Conservation (phyloP, 2,113 vertebrate genomes). For the Xiphophorus hellerii region DNA sequence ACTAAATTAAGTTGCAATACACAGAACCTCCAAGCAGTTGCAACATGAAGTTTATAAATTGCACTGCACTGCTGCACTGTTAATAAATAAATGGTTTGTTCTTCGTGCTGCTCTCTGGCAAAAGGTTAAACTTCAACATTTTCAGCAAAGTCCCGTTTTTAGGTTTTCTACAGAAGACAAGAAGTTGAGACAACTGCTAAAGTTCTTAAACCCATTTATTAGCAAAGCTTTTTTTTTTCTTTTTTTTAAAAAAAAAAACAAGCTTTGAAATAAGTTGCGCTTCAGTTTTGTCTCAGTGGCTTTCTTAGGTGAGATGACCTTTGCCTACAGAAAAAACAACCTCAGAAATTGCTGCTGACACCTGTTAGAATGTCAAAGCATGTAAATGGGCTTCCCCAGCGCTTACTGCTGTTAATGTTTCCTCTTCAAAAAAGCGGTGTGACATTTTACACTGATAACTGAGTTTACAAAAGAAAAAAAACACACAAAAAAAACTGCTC, state of each 20-base stretch:
- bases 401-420: constrained; percentile 53
- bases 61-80: no score
- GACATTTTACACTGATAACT: constrained; percentile 19
- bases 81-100: no score
- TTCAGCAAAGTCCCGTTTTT: no score
- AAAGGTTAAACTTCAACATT: no score
- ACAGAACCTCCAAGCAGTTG: no score
- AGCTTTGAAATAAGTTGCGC: constrained; percentile 29
- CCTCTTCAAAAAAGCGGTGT: constrained; percentile 32
- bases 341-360: constrained; percentile 61
- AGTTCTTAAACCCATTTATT: constrained; percentile 24
- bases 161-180: no score
- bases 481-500: background rate
- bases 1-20: no score
- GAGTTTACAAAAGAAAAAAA: background rate
- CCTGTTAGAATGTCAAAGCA: constrained; percentile 66
- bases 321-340: constrained; percentile 61
- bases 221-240: background rate
- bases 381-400: constrained; percentile 64
- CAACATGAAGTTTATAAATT: no score
- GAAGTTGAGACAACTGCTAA: background rate
- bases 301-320: constrained; percentile 58
- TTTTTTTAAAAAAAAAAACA: background rate
- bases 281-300: constrained; percentile 46
- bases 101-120: no score